Evolutionary conservation across 2,888 invertebrate species (phyloP), one percentile per base, ranked within the genome.

Genomic region (Anagyrus pseudococci): DNA sequence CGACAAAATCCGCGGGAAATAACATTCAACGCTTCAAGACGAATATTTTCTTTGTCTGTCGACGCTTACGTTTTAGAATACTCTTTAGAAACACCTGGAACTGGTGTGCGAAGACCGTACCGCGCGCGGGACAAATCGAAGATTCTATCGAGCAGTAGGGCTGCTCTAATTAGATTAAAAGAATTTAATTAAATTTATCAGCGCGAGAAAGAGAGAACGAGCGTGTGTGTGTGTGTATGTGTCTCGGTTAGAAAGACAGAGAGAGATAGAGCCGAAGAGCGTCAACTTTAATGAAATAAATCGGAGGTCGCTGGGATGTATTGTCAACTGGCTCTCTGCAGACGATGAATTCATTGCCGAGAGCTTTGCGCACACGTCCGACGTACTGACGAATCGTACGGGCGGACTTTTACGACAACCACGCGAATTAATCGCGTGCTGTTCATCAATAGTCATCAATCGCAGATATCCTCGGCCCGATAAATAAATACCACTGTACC

Each of bases 81-180:
- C 29, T 4, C 10, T 7, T 29, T 7, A 29, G 10, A 29, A 29
- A 29, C 4, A 29, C 4, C 4, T 7, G 29, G 29, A 4, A 29
- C 29, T 29, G 13, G 8, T 37, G 15, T 15, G 8, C 33, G 33
- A 37, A 37, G 33, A 37, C 33, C 15, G 33, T 37, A n/a, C 33
- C 33, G 29, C 29, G 29, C 29, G 33, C 10, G 15, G 13, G 33
- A 37, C 33, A 37, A 37, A 37, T 37, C 33, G 33, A 37, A 37
- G 33, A 37, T 37, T 37, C 33, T 15, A 37, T 37, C 22, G 13
- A 17, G 43, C 15, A 33, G 58, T 63, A 55, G 40, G 52, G 63
- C 58, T 54, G 43, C 58, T n/a, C 53, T 63, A 63, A 63, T 58
- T 37, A 54, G 58, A 58, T 62, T 62, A 62, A 60, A 58, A 54